Conservation (phyloP, 2,888 invertebrate genomes). For the Sussaba pulchella region DNA sequence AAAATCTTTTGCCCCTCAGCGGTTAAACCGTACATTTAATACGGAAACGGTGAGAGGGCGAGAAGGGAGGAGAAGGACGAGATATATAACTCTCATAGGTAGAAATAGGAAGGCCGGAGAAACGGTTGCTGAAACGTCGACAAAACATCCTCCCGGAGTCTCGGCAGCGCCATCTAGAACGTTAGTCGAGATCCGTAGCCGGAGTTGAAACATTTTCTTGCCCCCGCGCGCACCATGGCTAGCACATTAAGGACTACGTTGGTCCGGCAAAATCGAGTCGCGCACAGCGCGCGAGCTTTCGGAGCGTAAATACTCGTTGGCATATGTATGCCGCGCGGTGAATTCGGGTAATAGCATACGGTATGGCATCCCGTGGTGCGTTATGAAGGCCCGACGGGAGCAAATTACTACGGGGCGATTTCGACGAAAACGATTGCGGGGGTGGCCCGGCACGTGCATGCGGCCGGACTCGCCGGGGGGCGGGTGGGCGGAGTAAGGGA, state of each 20-base stretch:
- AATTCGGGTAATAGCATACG: slow-evolving; percentile 26
- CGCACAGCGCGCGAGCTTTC: background rate
- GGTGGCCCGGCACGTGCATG: slow-evolving; percentile 60
- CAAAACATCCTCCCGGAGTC: slow-evolving; percentile 5
- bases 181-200: background rate
- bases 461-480: slow-evolving; percentile 38
- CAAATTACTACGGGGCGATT: slow-evolving; percentile 72
- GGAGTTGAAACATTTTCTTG: slow-evolving; percentile 36
- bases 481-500: too few relatives aligned
- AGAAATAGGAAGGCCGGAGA: background rate
- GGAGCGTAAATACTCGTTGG: too few relatives aligned
- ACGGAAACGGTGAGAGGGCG: background rate
- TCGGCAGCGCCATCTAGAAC: background rate
- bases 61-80: background rate
- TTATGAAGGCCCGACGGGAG: slow-evolving; percentile 55
- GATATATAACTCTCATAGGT: background rate
- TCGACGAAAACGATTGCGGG: slow-evolving; percentile 74
- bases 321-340: background rate
- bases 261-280: slow-evolving; percentile 45
- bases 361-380: slow-evolving; percentile 50
- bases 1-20: slow-evolving; percentile 28
- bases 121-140: background rate
- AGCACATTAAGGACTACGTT: slow-evolving; percentile 26
- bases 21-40: slow-evolving; percentile 26
- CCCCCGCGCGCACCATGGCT: too few relatives aligned